Evolutionary conservation across 2,797 vertebrate species (phyloP).

Genomic region (Acipenser ruthenus): DNA sequence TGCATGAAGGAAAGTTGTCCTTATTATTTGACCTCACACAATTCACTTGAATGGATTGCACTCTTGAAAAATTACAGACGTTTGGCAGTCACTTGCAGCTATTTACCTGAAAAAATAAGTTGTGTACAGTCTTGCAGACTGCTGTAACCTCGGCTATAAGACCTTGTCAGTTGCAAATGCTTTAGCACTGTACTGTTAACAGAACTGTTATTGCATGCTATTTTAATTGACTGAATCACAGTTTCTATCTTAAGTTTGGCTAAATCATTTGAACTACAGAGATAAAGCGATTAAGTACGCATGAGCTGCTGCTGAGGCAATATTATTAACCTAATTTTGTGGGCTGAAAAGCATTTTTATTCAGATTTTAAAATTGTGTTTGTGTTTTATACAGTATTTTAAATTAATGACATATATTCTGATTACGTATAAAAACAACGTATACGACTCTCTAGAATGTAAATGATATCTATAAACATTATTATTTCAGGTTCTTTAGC

Average conservation of each 20-base stretch:
- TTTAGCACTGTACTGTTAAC: conserved; percentile 3
- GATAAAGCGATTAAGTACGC: no score
- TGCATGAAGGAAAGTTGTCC: conserved; percentile 20
- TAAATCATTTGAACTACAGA: no score
- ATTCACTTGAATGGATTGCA: conserved; percentile 24
- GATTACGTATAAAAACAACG: no score
- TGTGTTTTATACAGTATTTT: neutral
- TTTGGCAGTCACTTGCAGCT: conserved; percentile 10
- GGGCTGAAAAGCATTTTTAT: neutral
- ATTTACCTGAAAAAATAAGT: conserved; percentile 25
- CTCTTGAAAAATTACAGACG: conserved; percentile 23
- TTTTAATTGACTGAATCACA: conserved; percentile 16
- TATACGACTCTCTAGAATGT: no score
- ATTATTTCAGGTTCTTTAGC: neutral
- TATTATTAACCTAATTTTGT: no score
- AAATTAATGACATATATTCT: neutral
- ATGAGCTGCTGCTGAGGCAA: no score
- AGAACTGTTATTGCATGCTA: conserved; percentile 14
- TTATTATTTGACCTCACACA: conserved; percentile 27
- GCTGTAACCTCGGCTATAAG: conserved; percentile 13
- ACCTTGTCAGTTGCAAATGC: conserved; percentile 8
- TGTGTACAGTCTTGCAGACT: conserved; percentile 21
- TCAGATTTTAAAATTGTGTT: neutral
- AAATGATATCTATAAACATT: neutral
- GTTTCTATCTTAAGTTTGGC: conserved; percentile 3